Conservation (phyloP, 1,140 invertebrate genomes). For the Bombus sylvicola region DNA sequence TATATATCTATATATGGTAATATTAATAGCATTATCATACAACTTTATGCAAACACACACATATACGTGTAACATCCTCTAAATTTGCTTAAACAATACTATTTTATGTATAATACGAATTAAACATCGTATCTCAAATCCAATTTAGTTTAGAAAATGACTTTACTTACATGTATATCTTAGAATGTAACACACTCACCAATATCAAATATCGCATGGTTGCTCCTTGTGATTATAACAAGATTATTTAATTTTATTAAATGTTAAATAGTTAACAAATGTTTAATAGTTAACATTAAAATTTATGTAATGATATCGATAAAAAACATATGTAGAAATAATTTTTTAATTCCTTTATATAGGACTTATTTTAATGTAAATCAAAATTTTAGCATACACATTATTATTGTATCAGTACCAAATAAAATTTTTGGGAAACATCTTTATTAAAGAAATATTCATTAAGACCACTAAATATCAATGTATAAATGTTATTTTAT, state of each 20-base stretch:
- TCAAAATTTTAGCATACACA: slow-evolving; percentile 12
- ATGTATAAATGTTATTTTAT: slow-evolving; percentile 67
- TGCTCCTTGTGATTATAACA: slow-evolving; percentile 27
- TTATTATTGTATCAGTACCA: slow-evolving; percentile 27
- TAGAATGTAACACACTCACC: slow-evolving; percentile 44
- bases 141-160: slow-evolving; percentile 32
- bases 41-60: slow-evolving; percentile 79
- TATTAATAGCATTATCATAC: slow-evolving; percentile 74
- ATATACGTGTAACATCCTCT: slow-evolving; percentile 77
- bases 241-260: slow-evolving; percentile 53
- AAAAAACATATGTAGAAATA: not conserved
- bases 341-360: not conserved
- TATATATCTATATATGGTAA: slow-evolving; percentile 66
- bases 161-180: slow-evolving; percentile 27
- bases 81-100: slow-evolving; percentile 76
- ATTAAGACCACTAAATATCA: slow-evolving; percentile 47
- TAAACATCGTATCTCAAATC: slow-evolving; percentile 26
- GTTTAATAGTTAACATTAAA: slow-evolving; percentile 30
- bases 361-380: slow-evolving; percentile 19
- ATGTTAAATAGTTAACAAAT: slow-evolving; percentile 13
- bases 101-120: slow-evolving; percentile 73
- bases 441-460: slow-evolving; percentile 37
- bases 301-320: not conserved
- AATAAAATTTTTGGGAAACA: slow-evolving; percentile 26
- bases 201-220: slow-evolving; percentile 4